phyloP scores from a whole-genome alignment of 1,140 invertebrate genomes.

The Zaprionus ghesquierei region DNA sequence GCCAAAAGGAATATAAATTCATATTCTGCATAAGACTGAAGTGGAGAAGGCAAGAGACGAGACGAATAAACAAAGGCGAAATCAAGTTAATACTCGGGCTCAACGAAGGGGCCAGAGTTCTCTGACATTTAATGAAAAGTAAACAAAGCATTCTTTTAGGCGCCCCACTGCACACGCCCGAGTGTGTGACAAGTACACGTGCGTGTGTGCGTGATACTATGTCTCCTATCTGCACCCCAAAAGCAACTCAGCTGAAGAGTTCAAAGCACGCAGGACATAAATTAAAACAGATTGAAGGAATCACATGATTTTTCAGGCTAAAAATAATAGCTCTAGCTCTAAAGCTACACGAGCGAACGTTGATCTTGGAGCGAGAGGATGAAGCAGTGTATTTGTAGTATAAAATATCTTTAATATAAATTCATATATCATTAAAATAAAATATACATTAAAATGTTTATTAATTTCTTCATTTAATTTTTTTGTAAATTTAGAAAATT shows the following conservation, averaged over 20 bases:
- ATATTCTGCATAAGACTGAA: background rate
- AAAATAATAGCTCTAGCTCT: too few species aligned
- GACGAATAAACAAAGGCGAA: slow-evolving; percentile 2
- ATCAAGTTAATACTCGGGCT: background rate
- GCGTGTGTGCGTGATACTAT: slow-evolving; percentile 6
- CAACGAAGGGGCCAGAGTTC: background rate
- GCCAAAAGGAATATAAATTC: slow-evolving; percentile 37
- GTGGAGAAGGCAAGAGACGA: slow-evolving; percentile 1
- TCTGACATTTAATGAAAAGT: slow-evolving; percentile 65
- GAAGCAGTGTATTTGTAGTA: too few species aligned
- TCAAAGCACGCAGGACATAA: slow-evolving; percentile 60
- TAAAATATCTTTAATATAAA: too few species aligned
- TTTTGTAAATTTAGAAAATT: too few species aligned
- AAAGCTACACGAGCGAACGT: too few species aligned
- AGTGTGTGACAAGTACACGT: background rate
- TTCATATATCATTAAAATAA: too few species aligned
- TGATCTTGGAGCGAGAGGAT: too few species aligned
- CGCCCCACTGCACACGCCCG: slow-evolving; percentile 36
- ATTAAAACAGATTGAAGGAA: slow-evolving; percentile 58
- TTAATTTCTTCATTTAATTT: too few species aligned
- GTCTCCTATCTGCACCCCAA: background rate
- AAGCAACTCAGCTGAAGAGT: slow-evolving; percentile 48
- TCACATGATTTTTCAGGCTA: background rate
- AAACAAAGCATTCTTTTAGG: slow-evolving; percentile 72
- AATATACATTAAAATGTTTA: too few species aligned